phyloP scores from a whole-genome alignment of 2,888 invertebrate species.

The Ethmia dodecea region DNA sequence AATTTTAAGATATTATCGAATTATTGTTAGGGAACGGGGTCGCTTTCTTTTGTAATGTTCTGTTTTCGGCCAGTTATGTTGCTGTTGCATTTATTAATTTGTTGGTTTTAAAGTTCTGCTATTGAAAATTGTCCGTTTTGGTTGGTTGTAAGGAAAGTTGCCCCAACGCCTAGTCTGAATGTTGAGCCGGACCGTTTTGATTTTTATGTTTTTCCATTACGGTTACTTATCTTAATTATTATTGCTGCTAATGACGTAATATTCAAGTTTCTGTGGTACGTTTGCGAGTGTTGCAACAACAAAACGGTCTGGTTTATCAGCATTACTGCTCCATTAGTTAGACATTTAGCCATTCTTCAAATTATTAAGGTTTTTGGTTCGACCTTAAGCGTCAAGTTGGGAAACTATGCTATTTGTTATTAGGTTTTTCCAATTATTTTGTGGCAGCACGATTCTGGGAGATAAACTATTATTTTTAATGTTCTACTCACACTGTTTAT shows the following conservation, averaged over 20 bases:
- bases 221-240: background rate
- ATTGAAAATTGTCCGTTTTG: conserved; percentile 37
- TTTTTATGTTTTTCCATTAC: conserved; percentile 6
- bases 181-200: conserved; percentile 58
- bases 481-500: too few species aligned
- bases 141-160: conserved; percentile 45
- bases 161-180: conserved; percentile 69
- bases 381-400: conserved; percentile 46
- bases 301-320: conserved; percentile 61
- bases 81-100: conserved; percentile 40
- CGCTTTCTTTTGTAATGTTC: conserved; percentile 48
- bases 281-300: conserved; percentile 26
- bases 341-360: conserved; percentile 71
- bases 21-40: conserved; percentile 69
- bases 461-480: conserved; percentile 2
- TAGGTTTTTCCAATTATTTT: conserved; percentile 40
- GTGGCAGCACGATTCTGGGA: conserved; percentile 17
- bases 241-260: background rate
- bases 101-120: conserved; percentile 46
- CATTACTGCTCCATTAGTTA: conserved; percentile 74
- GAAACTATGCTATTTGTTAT: conserved; percentile 36
- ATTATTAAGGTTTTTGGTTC: conserved; percentile 61
- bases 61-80: conserved; percentile 38
- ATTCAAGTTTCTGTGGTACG: background rate
- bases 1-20: conserved; percentile 69